phyloP scores from a whole-genome alignment of 2,113 vertebrate genomes.

The Toxotes chatareus region DNA sequence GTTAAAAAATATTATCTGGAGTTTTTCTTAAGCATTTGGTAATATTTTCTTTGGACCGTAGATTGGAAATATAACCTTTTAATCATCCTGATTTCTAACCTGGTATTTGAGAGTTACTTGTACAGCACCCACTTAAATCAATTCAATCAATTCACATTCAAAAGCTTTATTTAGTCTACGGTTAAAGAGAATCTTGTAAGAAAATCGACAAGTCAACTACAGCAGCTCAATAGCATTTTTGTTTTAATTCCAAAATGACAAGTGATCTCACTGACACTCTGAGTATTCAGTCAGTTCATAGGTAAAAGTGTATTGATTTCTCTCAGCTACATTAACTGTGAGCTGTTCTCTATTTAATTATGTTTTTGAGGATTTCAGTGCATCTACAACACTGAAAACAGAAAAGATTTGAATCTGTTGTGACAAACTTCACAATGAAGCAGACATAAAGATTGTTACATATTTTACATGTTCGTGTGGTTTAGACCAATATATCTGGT shows the following conservation, averaged over 20 bases:
- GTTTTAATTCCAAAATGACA: neutral
- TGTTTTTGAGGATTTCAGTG: neutral
- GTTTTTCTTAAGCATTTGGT: too few species aligned
- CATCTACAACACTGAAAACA: neutral
- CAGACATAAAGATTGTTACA: neutral
- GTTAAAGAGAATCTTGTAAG: neutral
- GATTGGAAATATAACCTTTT: neutral
- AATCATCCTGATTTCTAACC: neutral
- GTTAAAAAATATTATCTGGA: too few species aligned
- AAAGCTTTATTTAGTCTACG: neutral
- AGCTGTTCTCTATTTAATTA: neutral
- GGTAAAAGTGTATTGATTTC: conserved; percentile 1
- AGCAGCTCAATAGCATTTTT: neutral
- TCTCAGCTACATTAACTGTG: neutral
- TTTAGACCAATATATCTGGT: too few species aligned
- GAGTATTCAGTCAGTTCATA: neutral
- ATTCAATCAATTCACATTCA: too few species aligned
- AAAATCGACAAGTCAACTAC: neutral
- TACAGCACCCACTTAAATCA: neutral
- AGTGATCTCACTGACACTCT: neutral
- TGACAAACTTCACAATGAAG: neutral
- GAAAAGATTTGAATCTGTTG: neutral
- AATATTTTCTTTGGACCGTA: too few species aligned
- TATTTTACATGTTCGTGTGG: too few species aligned
- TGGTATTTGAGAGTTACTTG: neutral